Evolutionary conservation across 1,140 invertebrate species (phyloP).

Genomic region (Galendromus occidentalis): DNA sequence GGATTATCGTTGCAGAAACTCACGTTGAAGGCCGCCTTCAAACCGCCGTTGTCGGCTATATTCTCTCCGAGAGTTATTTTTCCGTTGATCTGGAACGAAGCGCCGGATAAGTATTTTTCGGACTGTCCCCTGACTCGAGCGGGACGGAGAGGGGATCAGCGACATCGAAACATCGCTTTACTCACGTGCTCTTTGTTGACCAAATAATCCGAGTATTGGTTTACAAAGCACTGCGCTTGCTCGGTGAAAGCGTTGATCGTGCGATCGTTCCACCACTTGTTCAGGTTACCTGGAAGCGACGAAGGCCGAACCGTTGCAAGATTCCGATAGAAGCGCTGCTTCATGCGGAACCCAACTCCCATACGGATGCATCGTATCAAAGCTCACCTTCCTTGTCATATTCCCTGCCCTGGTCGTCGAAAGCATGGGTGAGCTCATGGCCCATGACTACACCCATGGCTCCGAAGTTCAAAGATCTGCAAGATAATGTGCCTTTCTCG

Average conservation of each 20-base stretch:
- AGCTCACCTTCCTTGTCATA: constrained; percentile 54
- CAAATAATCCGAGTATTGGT: constrained; percentile 61
- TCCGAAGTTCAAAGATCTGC: constrained; percentile 66
- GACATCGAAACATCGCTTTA: not conserved
- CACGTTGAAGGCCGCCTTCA: constrained; percentile 64
- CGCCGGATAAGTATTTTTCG: not conserved
- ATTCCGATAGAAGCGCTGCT: too few relatives aligned
- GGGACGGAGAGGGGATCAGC: too few relatives aligned
- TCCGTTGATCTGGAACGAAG: constrained; percentile 37
- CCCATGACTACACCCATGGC: constrained; percentile 92
- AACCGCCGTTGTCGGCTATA: constrained; percentile 78
- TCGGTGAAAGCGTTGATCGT: constrained; percentile 74
- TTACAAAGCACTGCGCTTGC: constrained; percentile 66
- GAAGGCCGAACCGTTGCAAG: too few relatives aligned
- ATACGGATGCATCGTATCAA: not conserved
- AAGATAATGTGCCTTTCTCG: too few relatives aligned
- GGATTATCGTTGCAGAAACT: too few relatives aligned
- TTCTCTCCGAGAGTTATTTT: constrained; percentile 61
- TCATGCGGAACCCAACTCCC: too few relatives aligned
- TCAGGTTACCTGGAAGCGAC: constrained; percentile 45
- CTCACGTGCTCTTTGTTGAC: constrained; percentile 37
- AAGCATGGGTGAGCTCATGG: constrained; percentile 81
- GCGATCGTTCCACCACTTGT: constrained; percentile 91
- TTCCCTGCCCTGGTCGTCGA: constrained; percentile 79
- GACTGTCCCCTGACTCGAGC: constrained; percentile 16